Conservation (phyloP, 2,797 vertebrate species). For the Chloroceryle inda region DNA sequence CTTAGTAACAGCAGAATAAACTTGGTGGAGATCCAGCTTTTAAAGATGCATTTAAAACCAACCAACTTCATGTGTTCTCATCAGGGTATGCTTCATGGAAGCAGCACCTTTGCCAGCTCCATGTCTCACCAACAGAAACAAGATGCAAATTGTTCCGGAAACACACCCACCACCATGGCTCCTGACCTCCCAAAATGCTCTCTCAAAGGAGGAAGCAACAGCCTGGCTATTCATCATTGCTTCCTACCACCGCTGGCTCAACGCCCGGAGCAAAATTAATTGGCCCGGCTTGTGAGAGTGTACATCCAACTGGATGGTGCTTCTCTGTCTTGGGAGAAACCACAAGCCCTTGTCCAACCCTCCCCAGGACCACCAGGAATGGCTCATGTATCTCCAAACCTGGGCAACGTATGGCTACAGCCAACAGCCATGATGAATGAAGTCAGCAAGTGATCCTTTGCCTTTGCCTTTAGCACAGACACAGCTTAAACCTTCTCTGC, state of each 20-base stretch:
- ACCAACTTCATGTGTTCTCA: not conserved
- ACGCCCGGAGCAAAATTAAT: slow-evolving; percentile 40
- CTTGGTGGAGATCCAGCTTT: not conserved
- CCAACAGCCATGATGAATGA: not conserved
- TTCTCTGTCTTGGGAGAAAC: not conserved
- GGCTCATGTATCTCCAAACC: not conserved
- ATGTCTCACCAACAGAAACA: not conserved
- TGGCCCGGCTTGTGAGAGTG: fast-evolving
- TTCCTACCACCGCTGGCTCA: slow-evolving; percentile 41
- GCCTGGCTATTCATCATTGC: slow-evolving; percentile 22
- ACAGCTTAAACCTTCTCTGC: not conserved
- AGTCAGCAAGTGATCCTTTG: not conserved
- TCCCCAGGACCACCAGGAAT: not conserved
- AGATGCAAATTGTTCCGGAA: not conserved
- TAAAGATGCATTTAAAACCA: not conserved
- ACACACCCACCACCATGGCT: not conserved
- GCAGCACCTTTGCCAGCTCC: not conserved
- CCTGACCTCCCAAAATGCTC: not conserved
- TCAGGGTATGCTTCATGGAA: not conserved
- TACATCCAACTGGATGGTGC: not conserved
- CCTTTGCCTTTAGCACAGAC: not conserved
- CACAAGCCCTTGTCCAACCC: not conserved
- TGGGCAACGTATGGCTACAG: not conserved
- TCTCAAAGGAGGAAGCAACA: not conserved
- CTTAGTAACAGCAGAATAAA: not conserved